phyloP scores from a whole-genome alignment of 2,888 invertebrate genomes.

The Cephonodes hylas region DNA sequence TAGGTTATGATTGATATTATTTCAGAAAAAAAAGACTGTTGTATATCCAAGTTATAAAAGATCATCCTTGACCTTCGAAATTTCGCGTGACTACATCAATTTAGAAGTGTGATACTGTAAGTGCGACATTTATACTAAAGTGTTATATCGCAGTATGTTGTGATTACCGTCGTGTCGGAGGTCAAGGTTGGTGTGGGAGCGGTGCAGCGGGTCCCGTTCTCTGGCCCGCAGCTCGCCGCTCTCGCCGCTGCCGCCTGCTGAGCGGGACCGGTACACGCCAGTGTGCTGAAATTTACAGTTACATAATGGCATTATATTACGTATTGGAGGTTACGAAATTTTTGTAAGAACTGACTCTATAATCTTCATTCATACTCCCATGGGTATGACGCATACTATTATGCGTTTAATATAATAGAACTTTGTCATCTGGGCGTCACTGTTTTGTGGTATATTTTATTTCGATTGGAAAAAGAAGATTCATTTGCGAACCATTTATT shows the following conservation, averaged over 20 bases:
- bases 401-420: too few species aligned
- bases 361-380: too few species aligned
- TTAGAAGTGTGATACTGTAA: background rate
- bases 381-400: too few species aligned
- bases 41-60: background rate
- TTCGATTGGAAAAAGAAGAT: too few species aligned
- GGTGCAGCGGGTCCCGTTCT: conserved; percentile 71
- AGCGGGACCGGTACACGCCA: conserved; percentile 70
- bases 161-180: conserved; percentile 63
- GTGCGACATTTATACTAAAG: background rate
- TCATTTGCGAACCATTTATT: too few species aligned
- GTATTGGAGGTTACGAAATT: too few species aligned
- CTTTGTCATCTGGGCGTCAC: too few species aligned
- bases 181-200: conserved; percentile 75
- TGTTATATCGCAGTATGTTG: background rate
- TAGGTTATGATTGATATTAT: too few species aligned
- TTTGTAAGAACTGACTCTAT: too few species aligned
- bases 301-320: background rate
- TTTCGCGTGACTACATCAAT: background rate
- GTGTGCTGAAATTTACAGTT: conserved; percentile 56
- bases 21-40: background rate
- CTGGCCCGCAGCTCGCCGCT: conserved; percentile 50
- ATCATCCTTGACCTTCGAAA: background rate
- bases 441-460: too few species aligned
- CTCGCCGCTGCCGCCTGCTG: conserved; percentile 59